phyloP scores from a whole-genome alignment of 2,888 invertebrate species.

The Pandemis cinnamomeana region DNA sequence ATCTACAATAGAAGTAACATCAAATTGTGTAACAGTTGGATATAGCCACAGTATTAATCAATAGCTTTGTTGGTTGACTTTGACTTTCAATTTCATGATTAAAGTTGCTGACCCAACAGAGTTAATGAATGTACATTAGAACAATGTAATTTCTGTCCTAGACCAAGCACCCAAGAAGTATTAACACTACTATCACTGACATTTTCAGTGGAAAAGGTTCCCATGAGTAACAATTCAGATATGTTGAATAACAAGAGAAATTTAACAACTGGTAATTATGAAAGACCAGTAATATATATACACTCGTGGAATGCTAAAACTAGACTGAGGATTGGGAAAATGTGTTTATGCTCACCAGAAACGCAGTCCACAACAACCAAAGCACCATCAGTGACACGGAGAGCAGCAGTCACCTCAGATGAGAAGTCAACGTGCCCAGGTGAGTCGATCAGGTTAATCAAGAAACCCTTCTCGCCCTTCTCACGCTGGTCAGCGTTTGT shows the following conservation, averaged over 20 bases:
- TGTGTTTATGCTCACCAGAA: constrained; percentile 89
- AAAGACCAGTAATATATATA: no score
- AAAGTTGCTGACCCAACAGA: no score
- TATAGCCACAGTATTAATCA: neutral
- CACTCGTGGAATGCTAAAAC: neutral
- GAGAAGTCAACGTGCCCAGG: constrained; percentile 99
- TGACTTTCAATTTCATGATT: neutral
- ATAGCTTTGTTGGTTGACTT: no score
- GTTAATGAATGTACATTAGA: no score
- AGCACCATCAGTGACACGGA: constrained; percentile 99
- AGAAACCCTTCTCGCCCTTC: constrained; percentile 96
- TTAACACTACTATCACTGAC: no score
- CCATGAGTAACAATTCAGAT: no score
- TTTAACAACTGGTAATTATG: no score
- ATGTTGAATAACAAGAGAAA: no score
- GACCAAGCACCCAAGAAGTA: neutral
- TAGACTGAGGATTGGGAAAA: neutral
- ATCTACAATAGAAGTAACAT: neutral
- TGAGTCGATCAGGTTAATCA: constrained; percentile 99
- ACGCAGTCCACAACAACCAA: constrained; percentile 99
- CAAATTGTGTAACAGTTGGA: neutral
- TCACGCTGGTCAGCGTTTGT: constrained; percentile 95
- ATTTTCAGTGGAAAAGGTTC: no score
- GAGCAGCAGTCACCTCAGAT: constrained; percentile 99
- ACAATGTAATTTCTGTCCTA: no score